These are phyloP conservation scores for Cataglyphis livida DNA, from an alignment of 2,888 invertebrate species.

Conservation along the genomic window DNA sequence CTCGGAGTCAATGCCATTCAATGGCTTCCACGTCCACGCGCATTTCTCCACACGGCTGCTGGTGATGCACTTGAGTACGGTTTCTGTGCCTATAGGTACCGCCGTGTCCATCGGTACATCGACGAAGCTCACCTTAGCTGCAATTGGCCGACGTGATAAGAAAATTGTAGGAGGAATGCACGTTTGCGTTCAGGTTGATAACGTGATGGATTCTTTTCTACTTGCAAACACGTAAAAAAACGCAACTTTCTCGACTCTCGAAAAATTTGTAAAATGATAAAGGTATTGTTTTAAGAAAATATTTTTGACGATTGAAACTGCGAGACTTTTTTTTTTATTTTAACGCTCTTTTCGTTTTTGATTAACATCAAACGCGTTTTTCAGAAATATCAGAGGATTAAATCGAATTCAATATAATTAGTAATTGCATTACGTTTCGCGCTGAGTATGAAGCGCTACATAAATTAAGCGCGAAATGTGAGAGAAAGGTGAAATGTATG, in stretches of 20 bases:
- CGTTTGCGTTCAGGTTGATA: not conserved
- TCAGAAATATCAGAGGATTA: not conserved
- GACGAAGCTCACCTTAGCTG: conserved; percentile 82
- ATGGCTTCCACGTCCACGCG: conserved; percentile 81
- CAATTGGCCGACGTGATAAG: conserved; percentile 38
- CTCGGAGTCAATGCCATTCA: conserved; percentile 74
- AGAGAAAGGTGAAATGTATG: conserved; percentile 30
- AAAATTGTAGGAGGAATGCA: not conserved
- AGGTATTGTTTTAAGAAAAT: not conserved
- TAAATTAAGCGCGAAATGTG: conserved; percentile 32
- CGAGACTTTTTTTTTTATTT: not conserved
- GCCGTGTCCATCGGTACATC: conserved; percentile 80
- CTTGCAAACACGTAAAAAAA: not conserved
- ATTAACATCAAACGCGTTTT: not conserved
- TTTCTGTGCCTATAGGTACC: conserved; percentile 78
- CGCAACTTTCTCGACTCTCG: not conserved
- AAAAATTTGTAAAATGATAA: not conserved
- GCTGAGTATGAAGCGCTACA: not conserved
- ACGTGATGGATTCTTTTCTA: not conserved
- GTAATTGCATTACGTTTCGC: not conserved
- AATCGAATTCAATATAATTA: conserved; percentile 6
- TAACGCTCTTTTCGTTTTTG: not conserved
- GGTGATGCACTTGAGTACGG: conserved; percentile 80
- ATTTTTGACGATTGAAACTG: not conserved
- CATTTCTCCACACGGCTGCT: conserved; percentile 82